A percentile compares a stretch with the other conserved stretches of the same genome.
phyloP scores from a whole-genome alignment of 2,113 vertebrate species.

The Catharus fuscescens region DNA sequence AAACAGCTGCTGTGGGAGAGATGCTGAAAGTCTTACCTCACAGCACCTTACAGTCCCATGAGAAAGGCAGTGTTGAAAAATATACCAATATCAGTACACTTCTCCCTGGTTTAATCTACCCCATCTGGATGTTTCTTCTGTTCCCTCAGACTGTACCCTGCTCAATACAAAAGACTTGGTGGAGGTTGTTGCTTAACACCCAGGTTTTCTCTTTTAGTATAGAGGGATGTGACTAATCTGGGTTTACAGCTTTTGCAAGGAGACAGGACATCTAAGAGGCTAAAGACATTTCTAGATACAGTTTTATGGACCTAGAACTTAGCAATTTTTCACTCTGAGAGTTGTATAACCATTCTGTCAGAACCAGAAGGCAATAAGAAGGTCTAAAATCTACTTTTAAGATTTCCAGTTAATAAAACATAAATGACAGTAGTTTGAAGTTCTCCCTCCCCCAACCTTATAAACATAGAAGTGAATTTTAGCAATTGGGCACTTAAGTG shows the following conservation, averaged over 20 bases:
- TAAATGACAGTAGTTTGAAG: not conserved
- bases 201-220: not conserved
- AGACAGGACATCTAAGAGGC: not conserved
- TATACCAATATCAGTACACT: not conserved
- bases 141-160: not conserved
- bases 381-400: not conserved
- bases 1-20: not conserved
- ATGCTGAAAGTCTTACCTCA: not conserved
- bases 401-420: not conserved
- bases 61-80: not conserved
- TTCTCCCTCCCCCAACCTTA: not conserved
- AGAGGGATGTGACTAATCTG: not conserved
- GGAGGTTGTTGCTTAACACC: not conserved
- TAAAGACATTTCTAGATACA: not conserved
- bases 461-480: not conserved
- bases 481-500: not conserved
- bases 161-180: not conserved
- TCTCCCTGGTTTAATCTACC: not conserved
- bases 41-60: not conserved
- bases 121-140: not conserved
- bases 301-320: not conserved
- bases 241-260: not conserved
- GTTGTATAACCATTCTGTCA: not conserved
- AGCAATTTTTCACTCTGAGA: not conserved
- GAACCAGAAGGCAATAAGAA: not conserved